Conservation (phyloP, 2,113 vertebrate genomes). For the Rhizomys pruinosus region DNA sequence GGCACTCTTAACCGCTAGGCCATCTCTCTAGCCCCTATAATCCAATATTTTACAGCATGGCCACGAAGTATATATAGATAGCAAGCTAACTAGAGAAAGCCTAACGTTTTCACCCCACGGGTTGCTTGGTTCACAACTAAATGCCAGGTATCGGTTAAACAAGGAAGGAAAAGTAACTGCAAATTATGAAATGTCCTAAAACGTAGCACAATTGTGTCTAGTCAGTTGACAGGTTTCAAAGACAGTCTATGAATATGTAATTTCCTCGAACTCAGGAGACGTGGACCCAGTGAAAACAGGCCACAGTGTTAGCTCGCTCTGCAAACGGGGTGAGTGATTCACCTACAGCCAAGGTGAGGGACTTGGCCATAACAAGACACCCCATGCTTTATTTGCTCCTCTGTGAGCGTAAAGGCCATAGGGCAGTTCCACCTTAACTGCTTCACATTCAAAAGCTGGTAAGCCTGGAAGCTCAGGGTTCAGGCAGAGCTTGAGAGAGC, state of each 20-base stretch:
- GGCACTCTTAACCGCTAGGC: too few species aligned
- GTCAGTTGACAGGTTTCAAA: neutral
- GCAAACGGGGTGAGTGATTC: neutral
- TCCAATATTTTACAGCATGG: neutral
- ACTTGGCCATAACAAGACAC: neutral
- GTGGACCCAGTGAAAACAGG: neutral
- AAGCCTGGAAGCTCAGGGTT: neutral
- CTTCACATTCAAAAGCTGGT: neutral
- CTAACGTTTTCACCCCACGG: neutral
- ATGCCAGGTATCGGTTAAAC: neutral
- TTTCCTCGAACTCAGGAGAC: neutral
- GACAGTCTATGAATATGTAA: neutral
- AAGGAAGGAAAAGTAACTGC: neutral
- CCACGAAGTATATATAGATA: neutral
- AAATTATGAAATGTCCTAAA: neutral
- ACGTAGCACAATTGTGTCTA: neutral
- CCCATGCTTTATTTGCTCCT: neutral
- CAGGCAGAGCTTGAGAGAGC: neutral
- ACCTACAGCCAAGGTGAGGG: neutral
- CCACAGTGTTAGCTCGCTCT: neutral
- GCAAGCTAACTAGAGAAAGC: neutral
- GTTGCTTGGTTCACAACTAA: constrained; percentile 31
- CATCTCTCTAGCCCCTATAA: too few species aligned
- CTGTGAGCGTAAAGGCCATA: neutral
- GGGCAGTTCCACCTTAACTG: neutral